A percentile compares a stretch with the other conserved stretches of the same genome.
These are phyloP conservation scores for Brachyhypopomus gauderio DNA, from an alignment of 2,113 vertebrate species.

Conservation along the genomic window DNA sequence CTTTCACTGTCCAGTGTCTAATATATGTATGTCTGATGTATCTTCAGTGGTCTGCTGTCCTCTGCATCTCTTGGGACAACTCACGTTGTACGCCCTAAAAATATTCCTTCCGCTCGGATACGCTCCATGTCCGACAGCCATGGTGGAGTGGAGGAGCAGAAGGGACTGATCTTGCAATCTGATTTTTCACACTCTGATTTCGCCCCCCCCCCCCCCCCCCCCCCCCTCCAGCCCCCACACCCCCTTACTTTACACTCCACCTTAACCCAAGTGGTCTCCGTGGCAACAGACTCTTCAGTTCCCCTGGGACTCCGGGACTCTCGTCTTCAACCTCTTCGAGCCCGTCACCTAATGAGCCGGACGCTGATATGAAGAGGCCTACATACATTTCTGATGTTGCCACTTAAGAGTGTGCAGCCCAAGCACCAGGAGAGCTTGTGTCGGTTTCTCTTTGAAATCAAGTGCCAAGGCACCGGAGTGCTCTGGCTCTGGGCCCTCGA, in stretches of 20 bases:
- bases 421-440: too few relatives aligned
- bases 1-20: neutral
- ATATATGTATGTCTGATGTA: neutral
- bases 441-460: neutral
- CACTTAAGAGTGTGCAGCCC: neutral
- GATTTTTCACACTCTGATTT: neutral
- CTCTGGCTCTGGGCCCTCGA: neutral
- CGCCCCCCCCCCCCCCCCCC: too few relatives aligned
- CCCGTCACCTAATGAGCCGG: neutral
- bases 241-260: neutral
- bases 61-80: neutral
- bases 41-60: neutral
- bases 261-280: neutral
- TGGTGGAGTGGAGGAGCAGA: neutral
- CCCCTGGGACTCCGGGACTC: neutral
- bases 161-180: neutral
- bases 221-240: too few relatives aligned
- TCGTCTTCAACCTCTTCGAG: neutral
- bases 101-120: conserved; percentile 9
- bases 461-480: neutral
- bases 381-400: neutral
- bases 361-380: neutral
- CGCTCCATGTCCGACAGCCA: neutral
- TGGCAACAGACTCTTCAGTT: neutral
- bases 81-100: neutral